Evolutionary conservation across 2,113 vertebrate genomes (phyloP).

Genomic region (Leptobrachium ailaonicum): DNA sequence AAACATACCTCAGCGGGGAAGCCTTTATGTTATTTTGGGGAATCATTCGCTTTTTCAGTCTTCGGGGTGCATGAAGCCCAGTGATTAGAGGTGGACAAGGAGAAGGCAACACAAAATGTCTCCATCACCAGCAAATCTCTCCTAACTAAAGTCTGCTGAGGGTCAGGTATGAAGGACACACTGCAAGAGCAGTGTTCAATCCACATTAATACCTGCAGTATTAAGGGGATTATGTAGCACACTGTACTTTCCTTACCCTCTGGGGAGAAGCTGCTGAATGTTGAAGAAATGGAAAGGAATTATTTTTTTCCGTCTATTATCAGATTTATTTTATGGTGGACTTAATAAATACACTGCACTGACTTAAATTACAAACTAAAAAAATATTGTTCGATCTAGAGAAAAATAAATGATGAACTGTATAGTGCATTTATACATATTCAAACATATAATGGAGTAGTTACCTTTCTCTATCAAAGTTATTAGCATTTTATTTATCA

Average conservation of each 20-base stretch:
- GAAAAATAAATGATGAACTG: no score
- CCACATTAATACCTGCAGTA: constrained; percentile 80
- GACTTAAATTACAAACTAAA: no score
- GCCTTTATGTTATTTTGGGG: constrained; percentile 2
- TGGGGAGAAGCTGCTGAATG: constrained; percentile 37
- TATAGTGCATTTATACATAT: no score
- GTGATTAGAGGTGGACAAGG: constrained; percentile 49
- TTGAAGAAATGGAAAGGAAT: constrained; percentile 35
- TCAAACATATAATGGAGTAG: no score
- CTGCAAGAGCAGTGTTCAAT: constrained; percentile 72
- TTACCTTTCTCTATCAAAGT: no score
- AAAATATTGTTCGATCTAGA: no score
- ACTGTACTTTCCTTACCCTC: constrained; percentile 54
- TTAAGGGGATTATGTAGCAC: constrained; percentile 86
- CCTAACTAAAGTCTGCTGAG: constrained; percentile 54
- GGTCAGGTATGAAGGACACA: constrained; percentile 82
- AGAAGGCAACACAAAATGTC: constrained; percentile 41
- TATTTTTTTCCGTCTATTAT: background rate
- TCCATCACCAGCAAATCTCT: constrained; percentile 48
- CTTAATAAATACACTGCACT: no score
- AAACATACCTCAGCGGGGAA: constrained; percentile 29
- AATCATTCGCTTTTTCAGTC: constrained; percentile 31
- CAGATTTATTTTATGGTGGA: constrained; percentile 13
- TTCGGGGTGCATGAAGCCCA: constrained; percentile 32
- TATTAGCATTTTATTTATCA: no score